Conservation (phyloP, 2,797 vertebrate species). For the Arnoldichthys spilopterus region DNA sequence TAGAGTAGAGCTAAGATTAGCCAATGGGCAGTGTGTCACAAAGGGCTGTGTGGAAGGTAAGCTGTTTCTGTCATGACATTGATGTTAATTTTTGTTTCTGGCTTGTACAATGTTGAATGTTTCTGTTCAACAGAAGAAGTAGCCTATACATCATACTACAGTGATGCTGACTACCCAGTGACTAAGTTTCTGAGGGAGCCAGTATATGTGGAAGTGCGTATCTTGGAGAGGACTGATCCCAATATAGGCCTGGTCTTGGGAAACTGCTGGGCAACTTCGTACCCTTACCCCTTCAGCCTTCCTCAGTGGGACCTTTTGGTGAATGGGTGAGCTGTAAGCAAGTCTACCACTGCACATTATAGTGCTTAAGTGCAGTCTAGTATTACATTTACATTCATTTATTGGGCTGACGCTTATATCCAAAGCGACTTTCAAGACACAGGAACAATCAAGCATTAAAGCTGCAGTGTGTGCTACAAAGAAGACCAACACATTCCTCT, state of each 20-base stretch:
- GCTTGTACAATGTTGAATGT: neutral
- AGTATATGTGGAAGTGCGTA: conserved; percentile 29
- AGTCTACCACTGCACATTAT: neutral
- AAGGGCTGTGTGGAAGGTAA: conserved; percentile 70
- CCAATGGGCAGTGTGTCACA: conserved; percentile 61
- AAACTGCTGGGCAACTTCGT: conserved; percentile 49
- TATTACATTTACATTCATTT: no score
- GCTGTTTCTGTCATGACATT: neutral
- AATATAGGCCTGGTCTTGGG: conserved; percentile 37
- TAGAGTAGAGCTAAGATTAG: conserved; percentile 68
- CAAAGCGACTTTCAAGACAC: no score
- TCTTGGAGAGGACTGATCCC: conserved; percentile 62
- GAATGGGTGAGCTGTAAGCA: conserved; percentile 18
- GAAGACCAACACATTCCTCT: no score
- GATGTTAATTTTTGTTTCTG: neutral
- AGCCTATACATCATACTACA: conserved; percentile 23
- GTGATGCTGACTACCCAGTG: conserved; percentile 34
- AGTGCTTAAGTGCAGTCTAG: neutral
- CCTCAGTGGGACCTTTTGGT: conserved; percentile 50
- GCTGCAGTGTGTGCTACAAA: no score
- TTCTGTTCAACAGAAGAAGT: no score
- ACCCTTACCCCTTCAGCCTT: conserved; percentile 24
- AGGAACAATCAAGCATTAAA: no score
- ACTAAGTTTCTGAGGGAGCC: conserved; percentile 41
- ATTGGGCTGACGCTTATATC: no score